Conservation (phyloP, 1,140 invertebrate species). For the Euura saliciscinereae region DNA sequence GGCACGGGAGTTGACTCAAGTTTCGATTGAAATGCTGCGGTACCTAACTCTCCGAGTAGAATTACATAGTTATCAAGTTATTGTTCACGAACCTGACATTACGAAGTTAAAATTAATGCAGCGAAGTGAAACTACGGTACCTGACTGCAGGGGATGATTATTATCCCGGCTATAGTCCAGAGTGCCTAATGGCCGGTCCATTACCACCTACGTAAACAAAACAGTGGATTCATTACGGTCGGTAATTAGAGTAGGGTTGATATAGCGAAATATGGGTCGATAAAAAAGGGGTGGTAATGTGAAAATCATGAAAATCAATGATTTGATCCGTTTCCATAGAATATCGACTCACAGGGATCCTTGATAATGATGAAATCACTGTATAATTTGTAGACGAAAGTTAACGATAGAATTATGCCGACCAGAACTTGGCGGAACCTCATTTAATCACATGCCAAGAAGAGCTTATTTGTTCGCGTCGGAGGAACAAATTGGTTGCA, state of each 20-base stretch:
- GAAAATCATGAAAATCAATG: no score
- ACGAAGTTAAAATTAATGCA: neutral
- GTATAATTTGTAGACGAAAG: neutral
- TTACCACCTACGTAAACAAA: neutral
- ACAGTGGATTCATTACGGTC: neutral
- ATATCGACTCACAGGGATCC: neutral
- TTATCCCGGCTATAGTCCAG: neutral
- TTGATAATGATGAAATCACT: neutral
- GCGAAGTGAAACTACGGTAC: neutral
- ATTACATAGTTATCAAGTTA: conserved; percentile 1
- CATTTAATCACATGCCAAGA: conserved; percentile 8
- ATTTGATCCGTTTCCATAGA: no score
- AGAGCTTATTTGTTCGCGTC: conserved; percentile 1
- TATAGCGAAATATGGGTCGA: neutral
- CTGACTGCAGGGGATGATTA: neutral
- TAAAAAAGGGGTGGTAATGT: no score
- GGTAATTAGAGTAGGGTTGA: neutral
- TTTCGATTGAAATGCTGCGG: neutral
- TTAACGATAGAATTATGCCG: conserved; percentile 10
- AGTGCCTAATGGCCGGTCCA: neutral
- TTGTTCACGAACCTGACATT: neutral
- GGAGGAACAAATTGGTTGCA: conserved; percentile 9
- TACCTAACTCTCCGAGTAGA: neutral
- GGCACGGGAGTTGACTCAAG: neutral
- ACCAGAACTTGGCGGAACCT: conserved; percentile 2